phyloP scores from a whole-genome alignment of 92 coral and sea anemone species.

The Scolanthus callimorphus region DNA sequence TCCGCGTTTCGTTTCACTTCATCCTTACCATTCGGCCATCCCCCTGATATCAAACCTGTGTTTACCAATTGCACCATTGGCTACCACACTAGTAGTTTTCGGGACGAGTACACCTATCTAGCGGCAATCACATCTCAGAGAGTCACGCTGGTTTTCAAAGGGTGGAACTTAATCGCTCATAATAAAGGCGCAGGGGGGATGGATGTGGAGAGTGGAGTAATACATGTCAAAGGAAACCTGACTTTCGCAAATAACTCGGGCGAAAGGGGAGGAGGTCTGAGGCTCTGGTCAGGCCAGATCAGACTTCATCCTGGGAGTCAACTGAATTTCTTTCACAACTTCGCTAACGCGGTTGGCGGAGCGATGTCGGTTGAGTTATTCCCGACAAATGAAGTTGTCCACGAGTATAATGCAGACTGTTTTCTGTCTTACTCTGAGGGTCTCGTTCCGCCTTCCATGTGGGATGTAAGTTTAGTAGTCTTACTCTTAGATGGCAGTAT shows the following conservation, averaged over 20 bases:
- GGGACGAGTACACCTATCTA: conserved; percentile 41
- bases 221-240: conserved; percentile 65
- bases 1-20: conserved; percentile 70
- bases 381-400: conserved; percentile 57
- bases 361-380: conserved; percentile 60
- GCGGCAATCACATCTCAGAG: conserved; percentile 76
- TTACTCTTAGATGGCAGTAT: too few species aligned
- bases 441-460: conserved; percentile 47
- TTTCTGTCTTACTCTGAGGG: conserved; percentile 64
- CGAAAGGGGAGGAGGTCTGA: conserved; percentile 66
- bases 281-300: conserved; percentile 68
- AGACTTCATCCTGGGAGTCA: conserved; percentile 69
- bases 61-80: conserved; percentile 64
- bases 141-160: conserved; percentile 53
- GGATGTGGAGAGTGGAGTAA: conserved; percentile 43
- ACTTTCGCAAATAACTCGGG: conserved; percentile 58
- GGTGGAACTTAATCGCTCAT: conserved; percentile 53
- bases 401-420: conserved; percentile 73
- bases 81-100: conserved; percentile 33
- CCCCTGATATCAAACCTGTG: conserved; percentile 49
- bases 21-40: conserved; percentile 60
- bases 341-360: conserved; percentile 76
- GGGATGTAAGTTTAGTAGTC: conserved; percentile 92
- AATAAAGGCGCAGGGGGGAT: conserved; percentile 79
- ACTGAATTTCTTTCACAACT: conserved; percentile 53